Conservation (phyloP, 2,113 vertebrate species). For the Bufo gargarizans region DNA sequence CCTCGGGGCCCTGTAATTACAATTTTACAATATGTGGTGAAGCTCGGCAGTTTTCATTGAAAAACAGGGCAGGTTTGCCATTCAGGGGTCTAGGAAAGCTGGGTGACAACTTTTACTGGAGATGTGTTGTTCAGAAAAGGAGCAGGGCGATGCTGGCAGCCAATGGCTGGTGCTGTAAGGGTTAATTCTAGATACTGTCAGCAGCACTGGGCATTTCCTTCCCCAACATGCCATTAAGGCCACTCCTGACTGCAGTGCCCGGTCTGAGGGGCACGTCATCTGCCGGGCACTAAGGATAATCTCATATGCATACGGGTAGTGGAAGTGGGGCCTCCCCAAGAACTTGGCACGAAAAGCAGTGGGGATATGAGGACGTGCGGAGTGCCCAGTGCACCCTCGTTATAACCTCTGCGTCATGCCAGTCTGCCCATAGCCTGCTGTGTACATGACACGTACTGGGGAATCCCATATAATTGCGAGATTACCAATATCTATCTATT, state of each 20-base stretch:
- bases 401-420: conserved; percentile 4
- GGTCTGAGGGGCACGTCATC: conserved; percentile 64
- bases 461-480: background rate
- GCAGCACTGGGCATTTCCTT: background rate
- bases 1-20: background rate
- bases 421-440: background rate
- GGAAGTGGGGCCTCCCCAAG: conserved; percentile 32
- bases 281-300: conserved; percentile 61
- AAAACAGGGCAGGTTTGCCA: background rate
- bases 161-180: background rate
- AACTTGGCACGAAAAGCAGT: conserved; percentile 16
- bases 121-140: background rate
- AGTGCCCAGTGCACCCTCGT: conserved; percentile 15
- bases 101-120: background rate
- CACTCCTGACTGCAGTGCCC: conserved; percentile 67
- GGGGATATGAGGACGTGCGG: conserved; percentile 59
- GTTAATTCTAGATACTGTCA: conserved; percentile 3
- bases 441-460: background rate
- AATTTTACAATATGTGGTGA: background rate
- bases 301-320: conserved; percentile 4
- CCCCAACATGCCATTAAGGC: background rate
- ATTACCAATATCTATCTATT: background rate
- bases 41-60: background rate
- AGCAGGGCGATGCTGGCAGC: background rate
- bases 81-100: background rate